Evolutionary conservation across 1,140 invertebrate species (phyloP).

Genomic region (Bombus waltoni): DNA sequence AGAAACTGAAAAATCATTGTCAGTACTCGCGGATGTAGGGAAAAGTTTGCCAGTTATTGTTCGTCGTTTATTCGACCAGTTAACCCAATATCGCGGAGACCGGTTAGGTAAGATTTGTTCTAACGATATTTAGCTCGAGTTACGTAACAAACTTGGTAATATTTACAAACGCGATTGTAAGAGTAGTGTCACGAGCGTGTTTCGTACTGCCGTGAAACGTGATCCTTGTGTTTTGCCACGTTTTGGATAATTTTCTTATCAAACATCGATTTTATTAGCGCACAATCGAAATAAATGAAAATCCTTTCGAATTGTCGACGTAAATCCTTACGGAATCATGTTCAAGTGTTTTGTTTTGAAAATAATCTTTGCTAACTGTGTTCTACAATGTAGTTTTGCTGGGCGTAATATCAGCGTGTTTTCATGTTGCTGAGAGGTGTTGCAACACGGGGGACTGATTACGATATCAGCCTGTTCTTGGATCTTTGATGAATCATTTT

Average conservation of each 20-base stretch:
- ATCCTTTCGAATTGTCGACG: neutral
- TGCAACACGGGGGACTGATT: constrained; percentile 6
- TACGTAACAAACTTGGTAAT: neutral
- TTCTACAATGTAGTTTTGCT: neutral
- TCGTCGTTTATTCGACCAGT: too few species aligned
- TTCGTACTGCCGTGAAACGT: neutral
- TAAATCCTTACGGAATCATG: neutral
- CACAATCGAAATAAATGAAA: neutral
- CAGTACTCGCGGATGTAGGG: neutral
- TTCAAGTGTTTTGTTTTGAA: neutral
- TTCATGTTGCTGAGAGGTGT: neutral
- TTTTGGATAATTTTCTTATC: neutral
- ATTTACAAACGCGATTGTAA: neutral
- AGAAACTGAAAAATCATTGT: neutral
- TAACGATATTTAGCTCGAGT: neutral
- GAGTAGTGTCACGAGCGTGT: neutral
- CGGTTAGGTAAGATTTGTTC: constrained; percentile 6
- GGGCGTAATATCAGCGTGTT: neutral
- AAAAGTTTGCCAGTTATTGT: neutral
- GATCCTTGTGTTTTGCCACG: too few species aligned
- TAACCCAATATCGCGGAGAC: neutral
- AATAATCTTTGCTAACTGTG: neutral
- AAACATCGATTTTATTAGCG: neutral
- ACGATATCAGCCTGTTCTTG: neutral
- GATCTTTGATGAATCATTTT: constrained; percentile 21